Evolutionary conservation across 1,140 invertebrate genomes (phyloP).

Genomic region (Zaprionus nigranus): DNA sequence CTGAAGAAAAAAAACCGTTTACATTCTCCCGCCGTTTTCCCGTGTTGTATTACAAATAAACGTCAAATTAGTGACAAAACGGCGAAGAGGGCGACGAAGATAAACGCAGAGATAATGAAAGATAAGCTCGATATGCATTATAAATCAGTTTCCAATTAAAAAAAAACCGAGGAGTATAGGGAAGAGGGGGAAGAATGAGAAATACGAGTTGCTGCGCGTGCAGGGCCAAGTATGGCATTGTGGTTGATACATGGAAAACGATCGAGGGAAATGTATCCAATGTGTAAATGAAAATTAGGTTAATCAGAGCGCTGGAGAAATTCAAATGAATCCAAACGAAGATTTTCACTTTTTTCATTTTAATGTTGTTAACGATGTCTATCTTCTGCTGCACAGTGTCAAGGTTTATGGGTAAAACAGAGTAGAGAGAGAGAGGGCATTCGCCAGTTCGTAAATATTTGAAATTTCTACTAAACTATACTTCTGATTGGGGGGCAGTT

Average conservation of each 20-base stretch:
- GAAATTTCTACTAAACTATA: neutral
- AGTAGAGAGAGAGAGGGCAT: neutral
- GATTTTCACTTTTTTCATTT: conserved; percentile 60
- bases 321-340: conserved; percentile 41
- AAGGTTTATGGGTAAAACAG: conserved; percentile 8
- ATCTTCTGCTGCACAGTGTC: conserved; percentile 12
- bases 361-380: conserved; percentile 1
- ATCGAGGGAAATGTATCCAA: conserved; percentile 15
- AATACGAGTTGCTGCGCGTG: conserved; percentile 54
- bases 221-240: conserved; percentile 45
- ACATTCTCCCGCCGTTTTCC: conserved; percentile 15
- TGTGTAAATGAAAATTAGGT: conserved; percentile 46
- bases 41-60: conserved; percentile 48
- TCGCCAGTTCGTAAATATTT: conserved; percentile 1
- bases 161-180: neutral
- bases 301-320: conserved; percentile 64
- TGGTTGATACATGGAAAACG: conserved; percentile 44
- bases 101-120: conserved; percentile 38
- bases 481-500: neutral
- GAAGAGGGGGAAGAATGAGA: conserved; percentile 30
- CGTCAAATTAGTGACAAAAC: conserved; percentile 58
- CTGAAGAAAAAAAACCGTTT: conserved; percentile 14
- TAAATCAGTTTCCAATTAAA: conserved; percentile 61
- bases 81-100: conserved; percentile 6
- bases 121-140: conserved; percentile 41